phyloP scores from a whole-genome alignment of 1,140 invertebrate genomes.

The Copidosoma floridanum region DNA sequence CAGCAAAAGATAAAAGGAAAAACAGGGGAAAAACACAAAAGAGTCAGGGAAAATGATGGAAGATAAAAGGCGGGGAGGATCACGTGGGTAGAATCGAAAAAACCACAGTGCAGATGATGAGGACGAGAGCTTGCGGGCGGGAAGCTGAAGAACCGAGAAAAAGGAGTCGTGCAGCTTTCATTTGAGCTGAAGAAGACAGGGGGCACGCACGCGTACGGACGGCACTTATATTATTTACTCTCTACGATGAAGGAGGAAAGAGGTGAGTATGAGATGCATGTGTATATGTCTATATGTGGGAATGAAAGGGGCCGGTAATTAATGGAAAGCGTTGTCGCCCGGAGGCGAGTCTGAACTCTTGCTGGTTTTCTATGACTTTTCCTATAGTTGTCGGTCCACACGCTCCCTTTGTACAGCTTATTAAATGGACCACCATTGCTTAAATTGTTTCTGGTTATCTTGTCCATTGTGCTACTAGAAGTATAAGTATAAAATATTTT shows the following conservation, averaged over 20 bases:
- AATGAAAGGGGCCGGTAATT: conserved; percentile 38
- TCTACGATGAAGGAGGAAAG: conserved; percentile 15
- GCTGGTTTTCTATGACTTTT: conserved; percentile 9
- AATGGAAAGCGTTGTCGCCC: conserved; percentile 30
- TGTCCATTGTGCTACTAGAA: too few species aligned
- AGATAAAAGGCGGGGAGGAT: neutral
- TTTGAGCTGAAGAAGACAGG: neutral
- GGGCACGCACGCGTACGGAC: conserved; percentile 32
- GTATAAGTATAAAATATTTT: too few species aligned
- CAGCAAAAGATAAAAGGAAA: too few species aligned
- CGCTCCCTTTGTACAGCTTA: too few species aligned
- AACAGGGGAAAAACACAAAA: too few species aligned
- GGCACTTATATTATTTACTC: conserved; percentile 37
- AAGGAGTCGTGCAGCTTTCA: neutral
- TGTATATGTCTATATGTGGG: too few species aligned
- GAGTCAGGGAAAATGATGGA: too few species aligned
- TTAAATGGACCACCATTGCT: too few species aligned
- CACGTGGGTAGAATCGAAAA: neutral
- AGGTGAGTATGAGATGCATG: too few species aligned
- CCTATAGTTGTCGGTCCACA: too few species aligned
- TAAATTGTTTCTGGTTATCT: too few species aligned
- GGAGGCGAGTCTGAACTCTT: neutral
- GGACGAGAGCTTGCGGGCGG: neutral
- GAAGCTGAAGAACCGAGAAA: neutral
- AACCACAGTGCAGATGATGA: too few species aligned